Percentiles rank a stretch among this genome's conserved stretches.
Conservation (phyloP, 2,113 vertebrate species). For the Leucosticte australis region DNA sequence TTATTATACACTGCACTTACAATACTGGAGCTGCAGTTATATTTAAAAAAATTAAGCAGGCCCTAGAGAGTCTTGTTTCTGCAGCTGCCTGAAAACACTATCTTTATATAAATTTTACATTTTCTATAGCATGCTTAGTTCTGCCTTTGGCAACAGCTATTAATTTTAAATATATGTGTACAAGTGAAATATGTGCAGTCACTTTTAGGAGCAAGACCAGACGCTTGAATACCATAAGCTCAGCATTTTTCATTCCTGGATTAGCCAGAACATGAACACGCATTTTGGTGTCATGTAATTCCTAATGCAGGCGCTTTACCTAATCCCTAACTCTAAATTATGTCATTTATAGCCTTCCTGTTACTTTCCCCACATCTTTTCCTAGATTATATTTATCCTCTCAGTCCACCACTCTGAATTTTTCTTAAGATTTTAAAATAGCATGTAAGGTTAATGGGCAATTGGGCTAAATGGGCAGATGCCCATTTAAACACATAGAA, state of each 20-base stretch:
- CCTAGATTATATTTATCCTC: background rate
- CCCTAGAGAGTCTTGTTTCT: background rate
- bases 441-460: too few relatives aligned
- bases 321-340: background rate
- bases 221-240: background rate
- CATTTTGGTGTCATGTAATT: background rate
- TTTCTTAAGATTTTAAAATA: background rate
- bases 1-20: accelerated
- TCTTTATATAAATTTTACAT: background rate
- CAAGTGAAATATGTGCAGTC: background rate
- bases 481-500: background rate
- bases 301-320: background rate
- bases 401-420: background rate
- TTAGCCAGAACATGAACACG: background rate
- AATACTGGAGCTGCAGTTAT: background rate
- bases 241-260: background rate
- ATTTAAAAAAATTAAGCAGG: background rate
- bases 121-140: background rate
- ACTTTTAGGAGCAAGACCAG: background rate
- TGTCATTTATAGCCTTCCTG: background rate
- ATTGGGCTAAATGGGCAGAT: too few relatives aligned
- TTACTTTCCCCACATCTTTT: background rate
- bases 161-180: background rate
- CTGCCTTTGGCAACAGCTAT: background rate
- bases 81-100: background rate